Percentiles rank a stretch among this genome's conserved stretches.
Evolutionary conservation across 2,797 vertebrate genomes (phyloP).

Genomic region (Synanceia verrucosa): DNA sequence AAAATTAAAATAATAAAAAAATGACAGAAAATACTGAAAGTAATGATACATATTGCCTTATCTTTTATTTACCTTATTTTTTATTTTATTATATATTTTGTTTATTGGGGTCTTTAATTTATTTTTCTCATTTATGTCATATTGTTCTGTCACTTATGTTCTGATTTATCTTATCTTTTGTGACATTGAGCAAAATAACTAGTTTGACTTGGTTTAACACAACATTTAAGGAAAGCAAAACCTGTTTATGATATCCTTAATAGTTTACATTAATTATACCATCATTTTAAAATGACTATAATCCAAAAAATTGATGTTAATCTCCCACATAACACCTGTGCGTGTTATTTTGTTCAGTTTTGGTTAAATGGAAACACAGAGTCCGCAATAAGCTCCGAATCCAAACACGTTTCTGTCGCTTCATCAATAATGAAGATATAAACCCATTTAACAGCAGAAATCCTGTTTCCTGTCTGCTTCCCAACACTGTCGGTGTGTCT

Average conservation of each 20-base stretch:
- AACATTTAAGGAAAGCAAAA: background rate
- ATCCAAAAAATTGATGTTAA: conserved; percentile 6
- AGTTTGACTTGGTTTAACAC: background rate
- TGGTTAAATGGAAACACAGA: background rate
- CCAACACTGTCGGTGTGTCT: conserved; percentile 5
- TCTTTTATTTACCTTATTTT: too few species aligned
- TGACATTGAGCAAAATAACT: background rate
- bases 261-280: conserved; percentile 1
- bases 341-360: background rate
- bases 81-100: too few species aligned
- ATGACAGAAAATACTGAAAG: too few species aligned
- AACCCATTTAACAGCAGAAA: conserved; percentile 36
- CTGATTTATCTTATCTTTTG: too few species aligned
- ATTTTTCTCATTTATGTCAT: too few species aligned
- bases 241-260: background rate
- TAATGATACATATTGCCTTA: too few species aligned
- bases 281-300: background rate
- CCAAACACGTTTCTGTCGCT: conserved; percentile 14
- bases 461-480: conserved; percentile 27
- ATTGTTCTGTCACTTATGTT: too few species aligned
- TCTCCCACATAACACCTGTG: background rate
- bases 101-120: too few species aligned
- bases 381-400: background rate
- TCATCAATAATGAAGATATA: conserved; percentile 26
- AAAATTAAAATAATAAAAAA: too few species aligned